Percentiles rank a stretch among this genome's conserved stretches.
Evolutionary conservation across 2,797 vertebrate genomes (phyloP).

Genomic region (Sphenodon punctatus): DNA sequence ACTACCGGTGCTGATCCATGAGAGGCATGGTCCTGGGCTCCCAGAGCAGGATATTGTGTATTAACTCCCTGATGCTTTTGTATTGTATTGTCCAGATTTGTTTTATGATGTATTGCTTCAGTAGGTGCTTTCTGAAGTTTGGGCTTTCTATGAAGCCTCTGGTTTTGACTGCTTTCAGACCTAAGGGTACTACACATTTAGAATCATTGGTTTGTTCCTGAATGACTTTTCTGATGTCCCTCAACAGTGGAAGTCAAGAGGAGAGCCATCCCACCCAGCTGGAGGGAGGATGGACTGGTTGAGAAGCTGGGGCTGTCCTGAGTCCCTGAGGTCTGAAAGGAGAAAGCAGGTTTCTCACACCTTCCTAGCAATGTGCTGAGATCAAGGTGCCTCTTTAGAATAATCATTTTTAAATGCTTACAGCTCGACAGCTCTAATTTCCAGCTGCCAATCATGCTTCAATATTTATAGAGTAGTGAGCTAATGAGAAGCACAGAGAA

Average conservation of each 20-base stretch:
- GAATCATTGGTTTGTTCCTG: background rate
- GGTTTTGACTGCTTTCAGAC: background rate
- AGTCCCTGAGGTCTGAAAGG: background rate
- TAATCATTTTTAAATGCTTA: background rate
- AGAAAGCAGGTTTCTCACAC: background rate
- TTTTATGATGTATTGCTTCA: background rate
- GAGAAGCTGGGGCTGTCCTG: background rate
- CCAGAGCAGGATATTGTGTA: background rate
- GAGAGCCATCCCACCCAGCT: background rate
- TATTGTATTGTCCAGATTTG: too few species aligned
- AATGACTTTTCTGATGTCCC: background rate
- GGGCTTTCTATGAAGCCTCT: background rate
- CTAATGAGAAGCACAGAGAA: background rate
- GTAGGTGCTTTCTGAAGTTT: background rate
- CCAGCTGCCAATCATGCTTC: background rate
- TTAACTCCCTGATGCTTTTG: too few species aligned
- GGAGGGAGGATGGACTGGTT: background rate
- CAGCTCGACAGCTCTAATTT: background rate
- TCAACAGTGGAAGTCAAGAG: background rate
- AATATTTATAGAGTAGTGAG: background rate
- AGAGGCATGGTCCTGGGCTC: background rate
- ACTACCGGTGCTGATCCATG: too few species aligned
- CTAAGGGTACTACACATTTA: background rate
- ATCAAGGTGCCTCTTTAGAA: background rate
- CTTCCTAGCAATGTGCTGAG: too few species aligned